Evolutionary conservation across 1,140 invertebrate species (phyloP).

Genomic region (Leptopilina boulardi): DNA sequence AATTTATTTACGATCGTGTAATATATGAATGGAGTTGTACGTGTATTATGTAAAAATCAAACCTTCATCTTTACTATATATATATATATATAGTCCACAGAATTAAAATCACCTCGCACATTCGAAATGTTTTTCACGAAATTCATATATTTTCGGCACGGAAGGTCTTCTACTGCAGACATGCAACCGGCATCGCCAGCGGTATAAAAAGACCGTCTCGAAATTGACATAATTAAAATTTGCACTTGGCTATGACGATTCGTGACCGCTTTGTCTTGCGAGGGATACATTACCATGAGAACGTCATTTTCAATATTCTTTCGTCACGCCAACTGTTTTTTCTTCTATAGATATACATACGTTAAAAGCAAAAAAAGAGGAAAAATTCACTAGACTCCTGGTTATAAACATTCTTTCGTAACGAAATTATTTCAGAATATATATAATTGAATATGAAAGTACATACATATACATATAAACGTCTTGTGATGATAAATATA

Average conservation of each 20-base stretch:
- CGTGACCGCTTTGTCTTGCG: constrained; percentile 57
- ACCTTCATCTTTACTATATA: not conserved
- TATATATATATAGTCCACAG: not conserved
- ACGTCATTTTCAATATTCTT: constrained; percentile 12
- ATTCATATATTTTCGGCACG: constrained; percentile 44
- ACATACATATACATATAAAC: not conserved
- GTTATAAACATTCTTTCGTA: not conserved
- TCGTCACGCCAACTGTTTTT: constrained; percentile 15
- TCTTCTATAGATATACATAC: not conserved
- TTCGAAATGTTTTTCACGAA: not conserved
- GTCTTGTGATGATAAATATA: too few species aligned
- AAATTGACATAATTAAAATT: constrained; percentile 52
- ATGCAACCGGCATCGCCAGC: constrained; percentile 43
- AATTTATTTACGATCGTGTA: not conserved
- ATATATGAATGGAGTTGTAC: constrained; percentile 2
- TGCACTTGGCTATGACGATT: constrained; percentile 47
- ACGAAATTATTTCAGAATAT: not conserved
- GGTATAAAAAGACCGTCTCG: constrained; percentile 49
- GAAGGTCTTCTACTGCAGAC: constrained; percentile 43
- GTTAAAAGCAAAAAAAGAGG: not conserved
- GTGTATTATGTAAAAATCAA: constrained; percentile 1
- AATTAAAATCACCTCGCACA: not conserved
- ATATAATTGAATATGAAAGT: too few species aligned
- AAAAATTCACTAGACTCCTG: not conserved
- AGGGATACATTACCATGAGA: constrained; percentile 20